Conservation (phyloP, 1,140 invertebrate species). For the Drosophila triauraria region DNA sequence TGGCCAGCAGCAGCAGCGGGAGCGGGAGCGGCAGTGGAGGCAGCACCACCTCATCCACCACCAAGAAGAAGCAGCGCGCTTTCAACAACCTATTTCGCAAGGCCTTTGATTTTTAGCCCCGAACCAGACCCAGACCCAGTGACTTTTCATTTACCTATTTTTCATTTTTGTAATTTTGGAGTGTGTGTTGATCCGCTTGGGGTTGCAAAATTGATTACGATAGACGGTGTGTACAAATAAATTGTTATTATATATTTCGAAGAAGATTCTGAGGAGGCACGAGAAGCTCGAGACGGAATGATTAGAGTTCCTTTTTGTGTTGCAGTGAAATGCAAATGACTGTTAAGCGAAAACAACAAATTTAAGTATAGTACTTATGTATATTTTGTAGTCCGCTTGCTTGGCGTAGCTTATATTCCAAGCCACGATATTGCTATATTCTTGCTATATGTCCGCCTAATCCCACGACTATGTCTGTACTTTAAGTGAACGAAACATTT, state of each 20-base stretch:
- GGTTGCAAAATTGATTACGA: not conserved
- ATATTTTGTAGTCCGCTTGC: constrained; percentile 42
- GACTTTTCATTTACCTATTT: constrained; percentile 19
- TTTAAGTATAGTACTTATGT: constrained; percentile 58
- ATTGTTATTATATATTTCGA: constrained; percentile 24
- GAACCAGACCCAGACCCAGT: constrained; percentile 46
- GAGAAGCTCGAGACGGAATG: constrained; percentile 17
- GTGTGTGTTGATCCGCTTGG: not conserved
- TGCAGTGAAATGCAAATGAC: constrained; percentile 75
- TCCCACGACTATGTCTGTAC: constrained; percentile 40
- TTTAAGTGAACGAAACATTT: constrained; percentile 37
- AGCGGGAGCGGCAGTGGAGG: constrained; percentile 62
- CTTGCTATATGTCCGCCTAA: constrained; percentile 36
- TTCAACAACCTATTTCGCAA: constrained; percentile 84
- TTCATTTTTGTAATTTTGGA: constrained; percentile 16
- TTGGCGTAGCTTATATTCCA: constrained; percentile 37
- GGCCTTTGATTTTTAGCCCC: constrained; percentile 63
- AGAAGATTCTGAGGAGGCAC: constrained; percentile 4
- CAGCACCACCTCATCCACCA: constrained; percentile 75
- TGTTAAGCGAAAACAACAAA: constrained; percentile 58
- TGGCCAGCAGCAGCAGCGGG: constrained; percentile 54
- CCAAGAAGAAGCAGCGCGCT: constrained; percentile 78
- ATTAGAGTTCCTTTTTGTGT: constrained; percentile 68
- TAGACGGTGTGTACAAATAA: constrained; percentile 44
- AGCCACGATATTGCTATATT: constrained; percentile 32